Percentiles rank a stretch among this genome's conserved stretches.
Evolutionary conservation across 2,797 vertebrate genomes (phyloP).

Genomic region (Myripristis jacobus): DNA sequence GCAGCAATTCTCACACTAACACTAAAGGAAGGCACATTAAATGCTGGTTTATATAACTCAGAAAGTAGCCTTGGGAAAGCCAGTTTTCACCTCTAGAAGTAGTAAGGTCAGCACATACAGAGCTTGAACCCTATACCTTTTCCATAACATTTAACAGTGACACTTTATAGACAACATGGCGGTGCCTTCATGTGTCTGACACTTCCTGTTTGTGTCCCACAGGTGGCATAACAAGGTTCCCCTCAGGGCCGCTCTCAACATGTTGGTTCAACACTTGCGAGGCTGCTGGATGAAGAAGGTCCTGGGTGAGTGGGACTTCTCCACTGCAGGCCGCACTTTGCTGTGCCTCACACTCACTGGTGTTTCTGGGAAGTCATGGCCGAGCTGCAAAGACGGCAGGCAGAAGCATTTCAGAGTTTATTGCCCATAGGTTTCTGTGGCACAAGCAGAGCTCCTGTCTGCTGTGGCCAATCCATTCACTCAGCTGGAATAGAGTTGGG

Average conservation of each 20-base stretch:
- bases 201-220: constrained; percentile 59
- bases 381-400: constrained; percentile 82
- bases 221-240: constrained; percentile 39
- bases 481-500: too few species aligned
- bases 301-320: constrained; percentile 85
- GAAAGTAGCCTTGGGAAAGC: constrained; percentile 23
- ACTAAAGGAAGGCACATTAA: constrained; percentile 37
- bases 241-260: neutral
- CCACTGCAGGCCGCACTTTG: constrained; percentile 87
- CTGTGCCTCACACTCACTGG: constrained; percentile 88
- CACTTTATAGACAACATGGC: constrained; percentile 40
- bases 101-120: constrained; percentile 33
- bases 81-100: constrained; percentile 19
- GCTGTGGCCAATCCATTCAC: too few species aligned
- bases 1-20: constrained; percentile 30
- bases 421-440: neutral
- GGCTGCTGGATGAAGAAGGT: constrained; percentile 93
- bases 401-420: constrained; percentile 7
- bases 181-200: constrained; percentile 31
- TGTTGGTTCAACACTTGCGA: constrained; percentile 85
- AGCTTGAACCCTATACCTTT: neutral
- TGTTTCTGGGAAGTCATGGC: constrained; percentile 88
- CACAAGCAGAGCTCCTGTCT: neutral
- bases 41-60: constrained; percentile 44
- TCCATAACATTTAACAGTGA: constrained; percentile 23